phyloP scores from a whole-genome alignment of 1,140 invertebrate genomes.

The Pseudomyrmex sp. region DNA sequence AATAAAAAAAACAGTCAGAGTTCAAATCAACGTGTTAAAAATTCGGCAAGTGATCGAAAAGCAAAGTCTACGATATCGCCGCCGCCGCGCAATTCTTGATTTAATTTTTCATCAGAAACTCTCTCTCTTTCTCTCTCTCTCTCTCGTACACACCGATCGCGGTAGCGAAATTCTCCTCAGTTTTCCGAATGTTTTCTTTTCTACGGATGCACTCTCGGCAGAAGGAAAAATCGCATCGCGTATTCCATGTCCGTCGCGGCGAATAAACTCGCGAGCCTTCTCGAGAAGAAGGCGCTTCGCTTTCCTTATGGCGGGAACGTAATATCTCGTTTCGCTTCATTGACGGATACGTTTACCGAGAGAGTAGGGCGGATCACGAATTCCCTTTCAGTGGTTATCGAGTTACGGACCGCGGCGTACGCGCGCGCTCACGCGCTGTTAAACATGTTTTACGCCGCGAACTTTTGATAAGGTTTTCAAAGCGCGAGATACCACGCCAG shows the following conservation, averaged over 20 bases:
- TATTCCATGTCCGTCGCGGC: conserved; percentile 30
- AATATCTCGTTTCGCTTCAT: conserved; percentile 61
- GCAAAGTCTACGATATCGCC: neutral
- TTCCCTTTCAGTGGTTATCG: conserved; percentile 40
- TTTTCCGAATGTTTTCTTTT: conserved; percentile 25
- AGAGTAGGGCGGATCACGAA: conserved; percentile 44
- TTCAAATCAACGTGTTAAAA: neutral
- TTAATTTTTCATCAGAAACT: conserved; percentile 1
- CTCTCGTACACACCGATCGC: neutral
- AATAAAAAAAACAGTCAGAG: neutral
- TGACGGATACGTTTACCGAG: conserved; percentile 51
- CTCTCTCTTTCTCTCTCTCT: no score
- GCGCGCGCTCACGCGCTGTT: neutral
- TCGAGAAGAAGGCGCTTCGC: neutral
- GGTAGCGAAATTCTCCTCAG: conserved; percentile 26
- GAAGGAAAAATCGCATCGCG: conserved; percentile 30
- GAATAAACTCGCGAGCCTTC: neutral
- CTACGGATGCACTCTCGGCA: neutral
- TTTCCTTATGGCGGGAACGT: conserved; percentile 12
- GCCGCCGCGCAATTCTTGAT: neutral
- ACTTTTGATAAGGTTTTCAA: conserved; percentile 57
- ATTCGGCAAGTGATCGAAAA: neutral
- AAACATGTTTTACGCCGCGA: conserved; percentile 35
- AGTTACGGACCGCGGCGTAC: conserved; percentile 7
- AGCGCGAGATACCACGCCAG: neutral